Base-by-base conservation (phyloP, 2,113 vertebrate species). In the Panurus biarmicus region DNA sequence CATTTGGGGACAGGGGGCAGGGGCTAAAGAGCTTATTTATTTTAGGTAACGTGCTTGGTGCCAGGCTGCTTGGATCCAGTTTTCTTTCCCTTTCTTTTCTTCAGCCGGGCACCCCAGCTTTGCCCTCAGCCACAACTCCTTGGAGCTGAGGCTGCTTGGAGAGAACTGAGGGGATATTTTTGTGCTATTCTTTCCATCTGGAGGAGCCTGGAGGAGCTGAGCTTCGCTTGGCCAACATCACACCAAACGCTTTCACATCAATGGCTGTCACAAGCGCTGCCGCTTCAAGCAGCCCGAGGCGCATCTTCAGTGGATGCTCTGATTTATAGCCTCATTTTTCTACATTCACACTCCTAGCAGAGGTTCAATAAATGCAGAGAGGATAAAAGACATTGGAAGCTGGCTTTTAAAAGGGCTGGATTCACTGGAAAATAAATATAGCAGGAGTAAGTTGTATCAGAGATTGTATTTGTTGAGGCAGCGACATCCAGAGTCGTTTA, bases 21-120 rank as follows among this genome's bases (percentile, higher is more conserved):
- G 64, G 61, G 87, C 77, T 85, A 71, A 97, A 89, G 29, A 84
- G 53, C 33, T 94, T 22, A 48, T 94, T 96, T 96, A 93, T 89
- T 87, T 93, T 90, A 58, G 69, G 89, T 64, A 85, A 83, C 54
- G 21, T 24, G 36, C 11, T 15, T 31, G 57, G 62, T 94, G 87
- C 80, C 82, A 89, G 67, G 1, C 2, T 48, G 54, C 36, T 95
- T 87, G 90, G 57, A 47, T 64, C 58, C 87, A 89, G 48, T 54
- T 70, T 38, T 58, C 22, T 38, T 85, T 45, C 5, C 5, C 31
- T 87, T 84, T 9, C 10, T 60, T 85, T 74, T 65, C 51, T 72
- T 44, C n/a, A 84, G 19, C 26, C 3, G 3, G 13, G 20, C 50
- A 28, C 45, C 50, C 38, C 56, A 70, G 76, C 48, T 78, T 64